phyloP scores from a whole-genome alignment of 2,888 invertebrate species.

The Pseudococcus longispinus region DNA sequence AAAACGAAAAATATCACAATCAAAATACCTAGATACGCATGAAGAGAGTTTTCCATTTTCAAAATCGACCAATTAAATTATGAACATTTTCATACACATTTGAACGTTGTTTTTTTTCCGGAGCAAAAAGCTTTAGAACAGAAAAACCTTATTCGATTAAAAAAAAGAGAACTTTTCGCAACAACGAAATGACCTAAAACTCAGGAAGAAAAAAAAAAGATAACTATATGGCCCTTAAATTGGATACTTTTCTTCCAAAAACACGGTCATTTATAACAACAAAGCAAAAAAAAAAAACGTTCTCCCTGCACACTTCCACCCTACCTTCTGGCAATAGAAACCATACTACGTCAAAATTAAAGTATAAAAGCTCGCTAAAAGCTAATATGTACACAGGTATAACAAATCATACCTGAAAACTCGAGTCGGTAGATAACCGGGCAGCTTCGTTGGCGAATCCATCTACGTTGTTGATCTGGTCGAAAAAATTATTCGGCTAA shows the following conservation, averaged over 20 bases:
- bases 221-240: background rate
- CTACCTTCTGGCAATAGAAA: too few relatives aligned
- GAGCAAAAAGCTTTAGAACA: too few relatives aligned
- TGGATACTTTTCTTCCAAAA: background rate
- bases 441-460: background rate
- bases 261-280: background rate
- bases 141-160: too few relatives aligned
- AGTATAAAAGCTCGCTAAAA: background rate
- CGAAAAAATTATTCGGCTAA: background rate
- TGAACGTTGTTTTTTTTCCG: too few relatives aligned
- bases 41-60: too few relatives aligned
- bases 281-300: background rate
- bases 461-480: background rate
- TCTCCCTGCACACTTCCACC: background rate
- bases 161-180: background rate
- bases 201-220: background rate
- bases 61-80: too few relatives aligned
- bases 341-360: background rate
- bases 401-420: background rate
- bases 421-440: background rate
- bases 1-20: too few relatives aligned
- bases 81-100: too few relatives aligned
- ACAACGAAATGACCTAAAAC: background rate
- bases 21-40: too few relatives aligned
- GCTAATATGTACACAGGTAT: background rate